phyloP scores from a whole-genome alignment of 2,797 vertebrate genomes.

The Lophotriccus pileatus region DNA sequence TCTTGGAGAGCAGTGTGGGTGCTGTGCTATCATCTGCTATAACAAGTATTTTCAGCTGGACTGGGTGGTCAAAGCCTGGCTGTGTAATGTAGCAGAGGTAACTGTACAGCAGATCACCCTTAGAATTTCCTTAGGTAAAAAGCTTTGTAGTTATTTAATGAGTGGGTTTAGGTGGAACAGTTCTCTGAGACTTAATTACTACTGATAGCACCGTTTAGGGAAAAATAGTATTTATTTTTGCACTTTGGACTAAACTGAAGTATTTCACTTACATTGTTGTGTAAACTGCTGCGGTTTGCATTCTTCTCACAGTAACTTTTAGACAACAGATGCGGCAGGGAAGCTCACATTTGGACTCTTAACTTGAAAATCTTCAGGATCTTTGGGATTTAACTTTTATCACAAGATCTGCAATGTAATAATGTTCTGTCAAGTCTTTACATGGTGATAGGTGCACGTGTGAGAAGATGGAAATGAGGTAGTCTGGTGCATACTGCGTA shows the following conservation, averaged over 20 bases:
- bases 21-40: background rate
- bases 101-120: background rate
- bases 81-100: background rate
- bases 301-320: background rate
- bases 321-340: background rate
- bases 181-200: constrained; percentile 19
- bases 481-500: background rate
- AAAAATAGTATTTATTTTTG: constrained; percentile 41
- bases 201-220: constrained; percentile 39
- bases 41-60: background rate
- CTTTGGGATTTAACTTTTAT: background rate
- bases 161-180: background rate
- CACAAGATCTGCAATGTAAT: background rate
- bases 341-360: background rate
- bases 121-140: constrained; percentile 8
- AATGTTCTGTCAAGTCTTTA: background rate
- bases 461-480: constrained; percentile 8
- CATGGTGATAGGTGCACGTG: background rate
- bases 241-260: constrained; percentile 39
- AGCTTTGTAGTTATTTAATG: background rate
- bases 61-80: background rate
- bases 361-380: background rate
- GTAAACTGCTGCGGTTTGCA: background rate
- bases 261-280: background rate
- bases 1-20: background rate